Percentiles rank a stretch among this genome's conserved stretches.
phyloP scores from a whole-genome alignment of 2,888 invertebrate genomes.

The Cheiracanthium punctorium region DNA sequence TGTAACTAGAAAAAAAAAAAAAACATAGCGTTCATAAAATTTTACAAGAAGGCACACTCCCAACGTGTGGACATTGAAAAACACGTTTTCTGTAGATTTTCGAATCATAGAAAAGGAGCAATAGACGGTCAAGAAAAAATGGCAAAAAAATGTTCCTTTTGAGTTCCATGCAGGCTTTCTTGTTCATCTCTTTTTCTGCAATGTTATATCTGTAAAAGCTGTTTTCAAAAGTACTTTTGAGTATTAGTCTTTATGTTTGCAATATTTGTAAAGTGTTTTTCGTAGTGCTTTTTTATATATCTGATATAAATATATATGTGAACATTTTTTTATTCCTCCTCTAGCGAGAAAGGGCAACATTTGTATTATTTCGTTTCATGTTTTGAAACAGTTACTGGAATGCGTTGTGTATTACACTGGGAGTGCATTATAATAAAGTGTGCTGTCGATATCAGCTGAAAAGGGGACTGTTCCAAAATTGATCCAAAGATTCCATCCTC shows the following conservation, averaged over 20 bases:
- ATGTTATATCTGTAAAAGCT: conserved; percentile 55
- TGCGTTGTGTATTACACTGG: background rate
- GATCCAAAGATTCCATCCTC: background rate
- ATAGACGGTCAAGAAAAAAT: conserved; percentile 11
- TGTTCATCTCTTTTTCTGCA: conserved; percentile 13
- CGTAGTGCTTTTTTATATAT: conserved; percentile 17
- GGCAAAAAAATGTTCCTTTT: background rate
- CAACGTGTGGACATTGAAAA: conserved; percentile 62
- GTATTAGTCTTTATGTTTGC: conserved; percentile 64
- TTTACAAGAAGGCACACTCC: conserved; percentile 44
- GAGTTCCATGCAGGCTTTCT: background rate
- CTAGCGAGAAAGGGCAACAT: conserved; percentile 19
- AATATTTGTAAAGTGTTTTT: conserved; percentile 61
- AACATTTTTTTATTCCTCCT: background rate
- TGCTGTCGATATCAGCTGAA: background rate
- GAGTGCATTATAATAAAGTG: conserved; percentile 17
- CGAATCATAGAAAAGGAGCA: conserved; percentile 23
- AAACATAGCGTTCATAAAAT: conserved; percentile 54
- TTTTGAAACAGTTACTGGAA: conserved; percentile 43
- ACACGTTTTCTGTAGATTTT: conserved; percentile 59
- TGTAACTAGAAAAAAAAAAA: conserved; percentile 1
- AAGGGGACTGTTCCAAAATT: conserved; percentile 6
- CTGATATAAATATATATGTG: conserved; percentile 12
- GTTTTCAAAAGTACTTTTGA: conserved; percentile 57
- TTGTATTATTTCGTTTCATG: conserved; percentile 34